These are phyloP conservation scores for Diadophis punctatus DNA, from an alignment of 2,113 vertebrate species.

Conservation along the genomic window DNA sequence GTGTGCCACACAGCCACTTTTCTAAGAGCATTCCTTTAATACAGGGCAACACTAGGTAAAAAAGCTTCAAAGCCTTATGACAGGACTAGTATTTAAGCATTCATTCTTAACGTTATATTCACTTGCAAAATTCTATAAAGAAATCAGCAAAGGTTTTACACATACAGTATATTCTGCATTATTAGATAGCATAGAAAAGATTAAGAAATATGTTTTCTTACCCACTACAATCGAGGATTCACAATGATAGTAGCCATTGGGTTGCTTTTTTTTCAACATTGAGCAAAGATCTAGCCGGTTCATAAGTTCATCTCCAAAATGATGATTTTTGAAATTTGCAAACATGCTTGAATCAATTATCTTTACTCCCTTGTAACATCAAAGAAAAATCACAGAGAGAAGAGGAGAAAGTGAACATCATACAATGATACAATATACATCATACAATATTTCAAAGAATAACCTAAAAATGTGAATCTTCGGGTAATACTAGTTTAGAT, in stretches of 20 bases:
- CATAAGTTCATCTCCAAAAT: conserved; percentile 85
- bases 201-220: conserved; percentile 65
- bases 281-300: conserved; percentile 90
- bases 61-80: not conserved
- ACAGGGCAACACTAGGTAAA: not conserved
- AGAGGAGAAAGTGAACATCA: not conserved
- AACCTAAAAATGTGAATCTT: conserved; percentile 14
- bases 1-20: not conserved
- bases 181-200: not conserved
- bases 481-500: conserved; percentile 4
- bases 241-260: conserved; percentile 88
- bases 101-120: not conserved
- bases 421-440: no score
- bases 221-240: conserved; percentile 85
- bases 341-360: conserved; percentile 83
- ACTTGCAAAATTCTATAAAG: not conserved
- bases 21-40: not conserved
- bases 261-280: conserved; percentile 91
- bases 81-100: not conserved
- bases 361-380: conserved; percentile 81
- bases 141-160: not conserved
- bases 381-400: conserved; percentile 50
- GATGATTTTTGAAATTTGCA: conserved; percentile 72
- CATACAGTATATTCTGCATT: not conserved
- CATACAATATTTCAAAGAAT: not conserved